Percentiles rank a stretch among this genome's conserved stretches.
phyloP scores from a whole-genome alignment of 2,113 vertebrate species.

The Crotophaga sulcirostris region DNA sequence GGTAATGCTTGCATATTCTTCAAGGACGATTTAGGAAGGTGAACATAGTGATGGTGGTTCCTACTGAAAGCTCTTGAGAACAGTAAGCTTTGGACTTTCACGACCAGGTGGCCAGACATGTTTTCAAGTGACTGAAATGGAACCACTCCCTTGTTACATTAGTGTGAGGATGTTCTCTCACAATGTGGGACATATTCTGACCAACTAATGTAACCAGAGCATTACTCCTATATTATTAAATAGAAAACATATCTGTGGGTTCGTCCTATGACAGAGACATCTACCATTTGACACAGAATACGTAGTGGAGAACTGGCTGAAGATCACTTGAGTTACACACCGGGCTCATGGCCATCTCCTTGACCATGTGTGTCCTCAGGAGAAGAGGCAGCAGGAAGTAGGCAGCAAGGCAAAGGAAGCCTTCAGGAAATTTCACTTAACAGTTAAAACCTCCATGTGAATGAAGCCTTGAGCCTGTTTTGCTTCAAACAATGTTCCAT shows the following conservation, averaged over 20 bases:
- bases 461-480: conserved; percentile 39
- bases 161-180: not conserved
- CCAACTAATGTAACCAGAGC: not conserved
- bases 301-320: not conserved
- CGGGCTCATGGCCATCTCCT: not conserved
- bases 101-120: not conserved
- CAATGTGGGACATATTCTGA: not conserved
- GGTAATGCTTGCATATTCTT: not conserved
- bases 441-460: conserved; percentile 17
- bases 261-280: not conserved
- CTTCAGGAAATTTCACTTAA: not conserved
- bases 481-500: conserved; percentile 52
- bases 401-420: not conserved
- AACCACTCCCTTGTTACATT: not conserved
- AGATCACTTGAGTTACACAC: not conserved
- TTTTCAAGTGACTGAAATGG: not conserved
- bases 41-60: not conserved
- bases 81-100: not conserved
- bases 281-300: not conserved
- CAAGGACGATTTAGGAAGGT: not conserved
- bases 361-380: fast-evolving
- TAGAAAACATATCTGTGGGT: not conserved
- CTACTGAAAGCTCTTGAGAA: not conserved
- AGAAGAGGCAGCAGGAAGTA: not conserved
- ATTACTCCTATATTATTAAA: not conserved